Evolutionary conservation across 2,113 vertebrate species (phyloP).

Genomic region (Drymodes brunneopygia): DNA sequence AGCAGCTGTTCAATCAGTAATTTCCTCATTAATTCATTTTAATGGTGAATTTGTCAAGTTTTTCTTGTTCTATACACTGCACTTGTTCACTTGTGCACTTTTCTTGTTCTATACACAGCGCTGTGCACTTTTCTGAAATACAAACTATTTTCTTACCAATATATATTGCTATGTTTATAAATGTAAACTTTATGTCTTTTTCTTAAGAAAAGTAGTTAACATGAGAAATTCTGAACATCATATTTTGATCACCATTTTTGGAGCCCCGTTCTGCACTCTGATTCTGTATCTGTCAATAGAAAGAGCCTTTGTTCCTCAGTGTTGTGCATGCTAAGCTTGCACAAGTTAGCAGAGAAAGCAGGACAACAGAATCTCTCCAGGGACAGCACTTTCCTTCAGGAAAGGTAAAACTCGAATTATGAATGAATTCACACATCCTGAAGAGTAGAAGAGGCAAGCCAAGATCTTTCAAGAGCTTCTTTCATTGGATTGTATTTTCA

Average conservation of each 20-base stretch:
- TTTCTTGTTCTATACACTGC: not conserved
- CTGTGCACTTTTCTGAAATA: not conserved
- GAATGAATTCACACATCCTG: not conserved
- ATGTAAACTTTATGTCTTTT: not conserved
- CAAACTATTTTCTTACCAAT: not conserved
- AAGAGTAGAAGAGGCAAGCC: not conserved
- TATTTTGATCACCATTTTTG: not conserved
- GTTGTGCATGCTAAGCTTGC: not conserved
- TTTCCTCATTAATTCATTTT: not conserved
- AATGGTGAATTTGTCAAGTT: not conserved
- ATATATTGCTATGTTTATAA: not conserved
- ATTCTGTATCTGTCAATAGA: not conserved
- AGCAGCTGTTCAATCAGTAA: not conserved
- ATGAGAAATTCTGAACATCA: not conserved
- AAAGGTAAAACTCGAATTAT: not conserved
- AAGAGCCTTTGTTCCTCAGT: not conserved
- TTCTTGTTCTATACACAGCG: fast-evolving
- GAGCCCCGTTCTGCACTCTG: not conserved
- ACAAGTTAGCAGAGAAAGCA: not conserved
- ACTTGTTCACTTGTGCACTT: fast-evolving
- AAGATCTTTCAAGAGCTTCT: not conserved
- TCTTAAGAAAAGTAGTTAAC: not conserved
- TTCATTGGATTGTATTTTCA: not conserved
- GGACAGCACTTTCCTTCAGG: not conserved
- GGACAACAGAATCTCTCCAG: not conserved